Evolutionary conservation across 2,113 vertebrate genomes (phyloP), one percentile per base, ranked within the genome.

Genomic region (Scalopus aquaticus): DNA sequence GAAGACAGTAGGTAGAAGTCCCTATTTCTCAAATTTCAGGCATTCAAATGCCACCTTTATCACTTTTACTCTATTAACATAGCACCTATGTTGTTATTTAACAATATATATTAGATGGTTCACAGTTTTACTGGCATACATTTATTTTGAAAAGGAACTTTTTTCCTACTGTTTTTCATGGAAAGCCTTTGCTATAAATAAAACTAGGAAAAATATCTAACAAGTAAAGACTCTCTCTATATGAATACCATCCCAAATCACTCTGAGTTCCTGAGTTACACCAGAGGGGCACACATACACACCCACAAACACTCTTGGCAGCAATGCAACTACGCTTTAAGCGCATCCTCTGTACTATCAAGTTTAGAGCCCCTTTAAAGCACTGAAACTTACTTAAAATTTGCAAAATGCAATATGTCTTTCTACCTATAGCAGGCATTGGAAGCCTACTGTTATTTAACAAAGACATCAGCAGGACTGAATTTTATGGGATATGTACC

Each of bases 351-450:
- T 83, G 35, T 24, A 89, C 11, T 44, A 30, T 64, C 54, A 49
- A 9, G 26, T 44, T 37, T 42, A 72, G 72, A 56, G 15, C 9
- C 35, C 67, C 26, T 70, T 24, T 42, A 74, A 85, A 86, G 22
- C 60, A 86, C 42, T 79, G 80, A 87, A 74, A 85, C 9, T 22
- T 80, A 58, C 58, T 90, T 81, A 84, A 49, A 93, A 73, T 7
- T 58, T 49, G 30, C 39, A 90, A 72, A 64, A 39, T 90, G 22
- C 8, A 22, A 19, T 20, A 24, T 42, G 42, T 92, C 73, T 64
- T 89, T 84, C 42, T 39, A 39, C 39, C 15, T 54, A 19, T 39
- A 46, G 28, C 70, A 24, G 44, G 37, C 32, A 44, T 79, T n/a
- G 26, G 44, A 78, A 51, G 11, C 6, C 51, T 60, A 37, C 10